These are phyloP conservation scores for Fopius arisanus DNA, from an alignment of 1,140 invertebrate genomes.

Conservation along the genomic window DNA sequence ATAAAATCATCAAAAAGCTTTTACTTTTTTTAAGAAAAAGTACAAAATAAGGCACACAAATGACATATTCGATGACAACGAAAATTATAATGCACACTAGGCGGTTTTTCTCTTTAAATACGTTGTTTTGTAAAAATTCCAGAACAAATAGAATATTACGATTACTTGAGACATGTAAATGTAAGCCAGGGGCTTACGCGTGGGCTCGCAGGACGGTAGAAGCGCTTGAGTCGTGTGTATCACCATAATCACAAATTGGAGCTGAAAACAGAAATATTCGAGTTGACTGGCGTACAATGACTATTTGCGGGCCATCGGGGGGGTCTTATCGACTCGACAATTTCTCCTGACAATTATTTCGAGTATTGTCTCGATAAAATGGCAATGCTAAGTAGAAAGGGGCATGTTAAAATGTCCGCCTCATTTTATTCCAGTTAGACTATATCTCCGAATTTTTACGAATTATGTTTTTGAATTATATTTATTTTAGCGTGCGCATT, in stretches of 20 bases:
- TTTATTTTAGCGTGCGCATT: too few relatives aligned
- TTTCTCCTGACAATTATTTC: too few relatives aligned
- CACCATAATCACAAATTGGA: slow-evolving; percentile 73
- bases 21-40: slow-evolving; percentile 30
- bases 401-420: too few relatives aligned
- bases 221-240: slow-evolving; percentile 66
- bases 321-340: too few relatives aligned
- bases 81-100: slow-evolving; percentile 27
- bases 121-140: slow-evolving; percentile 71
- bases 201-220: slow-evolving; percentile 66
- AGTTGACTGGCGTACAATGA: too few relatives aligned
- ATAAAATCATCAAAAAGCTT: slow-evolving; percentile 11
- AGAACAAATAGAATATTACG: slow-evolving; percentile 76
- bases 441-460: too few relatives aligned
- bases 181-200: slow-evolving; percentile 58
- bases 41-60: slow-evolving; percentile 26
- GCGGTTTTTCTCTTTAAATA: slow-evolving; percentile 59
- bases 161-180: slow-evolving; percentile 70
- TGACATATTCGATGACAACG: neutral
- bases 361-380: too few relatives aligned
- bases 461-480: too few relatives aligned
- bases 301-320: too few relatives aligned
- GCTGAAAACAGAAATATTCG: slow-evolving; percentile 60
- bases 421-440: too few relatives aligned
- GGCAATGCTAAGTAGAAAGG: too few relatives aligned